These are phyloP conservation scores for Carollia perspicillata DNA, from an alignment of 2,113 vertebrate genomes.

Conservation along the genomic window DNA sequence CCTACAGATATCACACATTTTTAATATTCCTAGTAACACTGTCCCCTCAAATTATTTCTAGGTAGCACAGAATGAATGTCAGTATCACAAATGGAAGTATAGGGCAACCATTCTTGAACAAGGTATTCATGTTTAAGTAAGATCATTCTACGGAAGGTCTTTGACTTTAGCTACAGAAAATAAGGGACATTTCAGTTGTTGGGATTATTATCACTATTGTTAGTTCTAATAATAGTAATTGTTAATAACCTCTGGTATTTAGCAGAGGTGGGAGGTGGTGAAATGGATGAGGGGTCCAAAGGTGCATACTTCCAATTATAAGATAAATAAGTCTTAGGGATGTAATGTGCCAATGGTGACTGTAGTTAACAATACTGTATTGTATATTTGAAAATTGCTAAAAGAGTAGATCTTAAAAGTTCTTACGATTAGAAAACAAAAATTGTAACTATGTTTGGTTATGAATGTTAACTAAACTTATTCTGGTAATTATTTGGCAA, in stretches of 20 bases:
- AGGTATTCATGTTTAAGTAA: not conserved
- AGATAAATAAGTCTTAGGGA: not conserved
- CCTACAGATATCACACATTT: not conserved
- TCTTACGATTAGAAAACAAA: not conserved
- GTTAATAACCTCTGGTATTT: not conserved
- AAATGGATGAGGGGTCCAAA: not conserved
- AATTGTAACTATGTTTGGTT: not conserved
- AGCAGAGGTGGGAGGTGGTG: not conserved
- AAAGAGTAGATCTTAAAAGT: not conserved
- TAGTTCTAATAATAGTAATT: not conserved
- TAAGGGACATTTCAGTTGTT: not conserved
- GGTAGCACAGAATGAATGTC: not conserved
- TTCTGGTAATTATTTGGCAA: not conserved
- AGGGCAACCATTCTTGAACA: not conserved
- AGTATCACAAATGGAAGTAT: not conserved
- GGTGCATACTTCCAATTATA: not conserved
- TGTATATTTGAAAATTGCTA: not conserved
- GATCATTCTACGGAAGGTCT: not conserved
- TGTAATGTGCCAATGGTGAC: not conserved
- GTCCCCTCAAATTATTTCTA: not conserved
- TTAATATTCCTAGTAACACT: not conserved
- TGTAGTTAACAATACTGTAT: not conserved
- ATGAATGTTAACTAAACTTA: not conserved
- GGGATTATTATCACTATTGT: not conserved
- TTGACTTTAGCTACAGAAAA: not conserved